These are phyloP conservation scores for Psophia crepitans DNA, from an alignment of 2,113 vertebrate genomes.

Conservation along the genomic window DNA sequence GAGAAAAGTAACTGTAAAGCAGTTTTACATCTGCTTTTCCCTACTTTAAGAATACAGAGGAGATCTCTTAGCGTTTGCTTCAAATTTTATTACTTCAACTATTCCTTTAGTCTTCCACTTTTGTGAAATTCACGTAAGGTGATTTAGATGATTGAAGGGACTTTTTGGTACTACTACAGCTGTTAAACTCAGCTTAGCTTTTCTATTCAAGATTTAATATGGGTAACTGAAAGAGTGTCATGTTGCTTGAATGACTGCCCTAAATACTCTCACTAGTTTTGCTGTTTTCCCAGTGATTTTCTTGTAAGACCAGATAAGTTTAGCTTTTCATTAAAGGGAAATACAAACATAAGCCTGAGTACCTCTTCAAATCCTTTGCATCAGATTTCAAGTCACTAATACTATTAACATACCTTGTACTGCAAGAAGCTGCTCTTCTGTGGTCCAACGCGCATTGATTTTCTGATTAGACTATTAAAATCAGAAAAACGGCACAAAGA, in stretches of 20 bases:
- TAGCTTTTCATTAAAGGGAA: neutral
- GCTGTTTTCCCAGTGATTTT: neutral
- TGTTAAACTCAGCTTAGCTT: neutral
- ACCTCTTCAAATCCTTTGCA: neutral
- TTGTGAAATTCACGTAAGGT: neutral
- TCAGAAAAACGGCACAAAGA: conserved; percentile 76
- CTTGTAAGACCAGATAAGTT: neutral
- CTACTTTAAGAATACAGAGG: neutral
- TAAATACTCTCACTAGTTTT: neutral
- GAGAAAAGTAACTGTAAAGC: neutral
- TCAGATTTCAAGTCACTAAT: conserved; percentile 17
- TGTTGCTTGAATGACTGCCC: neutral
- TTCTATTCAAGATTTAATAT: neutral
- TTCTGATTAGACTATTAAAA: conserved; percentile 92
- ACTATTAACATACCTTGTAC: conserved; percentile 90
- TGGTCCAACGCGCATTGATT: conserved; percentile 98
- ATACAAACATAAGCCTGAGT: neutral
- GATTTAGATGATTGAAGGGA: neutral
- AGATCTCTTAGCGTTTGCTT: neutral
- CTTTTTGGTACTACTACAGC: neutral
- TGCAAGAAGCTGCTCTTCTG: conserved; percentile 97
- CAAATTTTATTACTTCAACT: neutral
- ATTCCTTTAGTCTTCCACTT: neutral
- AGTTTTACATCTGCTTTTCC: neutral
- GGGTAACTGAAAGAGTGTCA: neutral